Conservation (phyloP, 2,797 vertebrate species). For the Cichlasoma orientale region DNA sequence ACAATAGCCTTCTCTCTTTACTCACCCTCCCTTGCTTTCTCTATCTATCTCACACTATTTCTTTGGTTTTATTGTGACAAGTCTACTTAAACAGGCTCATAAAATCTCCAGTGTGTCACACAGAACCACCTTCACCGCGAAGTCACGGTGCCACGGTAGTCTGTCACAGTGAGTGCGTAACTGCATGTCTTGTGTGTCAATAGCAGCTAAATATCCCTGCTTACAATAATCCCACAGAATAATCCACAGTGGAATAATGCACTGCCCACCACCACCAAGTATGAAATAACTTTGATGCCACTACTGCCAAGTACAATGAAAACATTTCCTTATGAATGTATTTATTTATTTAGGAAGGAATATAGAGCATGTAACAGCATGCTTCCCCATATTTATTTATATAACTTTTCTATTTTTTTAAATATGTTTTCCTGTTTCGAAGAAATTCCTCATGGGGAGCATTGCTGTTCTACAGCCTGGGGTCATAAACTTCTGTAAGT, state of each 20-base stretch:
- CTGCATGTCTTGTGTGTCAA: neutral
- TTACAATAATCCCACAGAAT: neutral
- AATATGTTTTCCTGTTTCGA: constrained; percentile 41
- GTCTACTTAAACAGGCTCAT: constrained; percentile 56
- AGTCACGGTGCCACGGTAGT: constrained; percentile 45
- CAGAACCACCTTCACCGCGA: constrained; percentile 37
- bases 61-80: constrained; percentile 56
- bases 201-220: neutral
- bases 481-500: constrained; percentile 12
- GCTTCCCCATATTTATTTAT: constrained; percentile 10
- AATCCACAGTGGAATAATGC: neutral
- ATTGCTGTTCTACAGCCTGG: constrained; percentile 16
- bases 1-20: constrained; percentile 75
- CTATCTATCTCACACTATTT: constrained; percentile 28
- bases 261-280: too few relatives aligned
- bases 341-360: constrained; percentile 1
- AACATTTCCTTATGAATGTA: neutral
- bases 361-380: neutral
- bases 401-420: neutral
- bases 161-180: neutral
- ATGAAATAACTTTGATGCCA: neutral
- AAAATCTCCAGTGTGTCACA: constrained; percentile 22
- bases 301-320: neutral
- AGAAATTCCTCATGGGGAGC: constrained; percentile 21
- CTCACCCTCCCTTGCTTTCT: constrained; percentile 27